These are phyloP conservation scores for Cantharis lateralis DNA, from an alignment of 2,888 invertebrate species.

Conservation along the genomic window DNA sequence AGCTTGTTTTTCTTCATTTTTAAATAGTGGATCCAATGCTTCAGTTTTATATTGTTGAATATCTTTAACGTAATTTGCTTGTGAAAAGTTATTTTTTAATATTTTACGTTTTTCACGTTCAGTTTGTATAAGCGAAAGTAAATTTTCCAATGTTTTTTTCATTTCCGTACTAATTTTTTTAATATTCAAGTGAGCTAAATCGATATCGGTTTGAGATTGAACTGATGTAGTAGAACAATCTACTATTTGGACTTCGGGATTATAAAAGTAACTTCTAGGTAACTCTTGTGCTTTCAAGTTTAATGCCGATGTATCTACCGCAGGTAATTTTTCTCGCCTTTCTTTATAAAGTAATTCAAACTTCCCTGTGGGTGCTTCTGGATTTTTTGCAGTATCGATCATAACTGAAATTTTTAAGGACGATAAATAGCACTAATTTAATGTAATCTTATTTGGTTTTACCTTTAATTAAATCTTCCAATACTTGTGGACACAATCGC, in stretches of 20 bases:
- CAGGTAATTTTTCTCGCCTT: constrained; percentile 23
- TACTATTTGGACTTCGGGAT: constrained; percentile 19
- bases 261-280: constrained; percentile 33
- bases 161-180: neutral
- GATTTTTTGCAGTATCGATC: constrained; percentile 56
- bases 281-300: constrained; percentile 32
- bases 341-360: constrained; percentile 58
- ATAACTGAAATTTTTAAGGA: constrained; percentile 57
- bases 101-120: constrained; percentile 1
- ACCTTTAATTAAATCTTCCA: constrained; percentile 89
- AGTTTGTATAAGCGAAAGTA: neutral
- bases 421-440: neutral
- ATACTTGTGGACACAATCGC: constrained; percentile 76
- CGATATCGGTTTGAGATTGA: neutral
- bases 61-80: neutral
- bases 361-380: constrained; percentile 60
- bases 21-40: neutral
- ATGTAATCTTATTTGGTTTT: constrained; percentile 16
- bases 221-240: neutral
- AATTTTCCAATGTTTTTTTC: neutral
- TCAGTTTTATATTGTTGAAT: neutral
- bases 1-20: neutral
- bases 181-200: neutral
- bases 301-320: neutral
- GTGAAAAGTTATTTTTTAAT: neutral